Base-by-base conservation (phyloP, 2,797 vertebrate species). In the Brachyalestes nurse region DNA sequence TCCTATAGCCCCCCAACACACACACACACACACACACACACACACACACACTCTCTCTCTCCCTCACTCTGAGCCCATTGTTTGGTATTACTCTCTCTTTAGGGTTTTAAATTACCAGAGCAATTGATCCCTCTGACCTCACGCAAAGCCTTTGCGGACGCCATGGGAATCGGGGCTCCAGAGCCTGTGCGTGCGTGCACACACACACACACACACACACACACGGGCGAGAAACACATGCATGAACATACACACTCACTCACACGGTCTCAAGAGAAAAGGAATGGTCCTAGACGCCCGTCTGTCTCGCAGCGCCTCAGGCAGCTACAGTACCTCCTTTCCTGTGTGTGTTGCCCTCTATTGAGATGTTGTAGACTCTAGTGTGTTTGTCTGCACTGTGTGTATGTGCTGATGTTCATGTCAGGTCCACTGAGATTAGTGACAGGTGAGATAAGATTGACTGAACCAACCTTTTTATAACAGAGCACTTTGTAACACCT, bases 121-220 rank as follows among this genome's bases (percentile, higher is more conserved):
- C 97, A 97, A 97, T 99, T 98, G 96, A 97, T 98, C 96, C 93
- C 93, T 82, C 84, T 97, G 96, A 97, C 96, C 97, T 96, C 83
- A 92, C 94, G 93, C 92, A 96, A 96, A 95, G 96, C 95, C 94
- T 95, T 90, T 90, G 95, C 86, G 93, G 91, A 94, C 95, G 94
- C 94, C 92, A 92, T 95, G 94, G 94, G 96, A 98, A 97, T 95
- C 90, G 92, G 95, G 97, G 95, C 95, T 88, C 92, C 92, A 95
- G n/a, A n/a, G n/a, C n/a, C n/a, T n/a, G n/a, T n/a, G n/a, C n/a
- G n/a, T n/a, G n/a, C n/a, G n/a, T n/a, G n/a, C n/a, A n/a, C n/a
- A n/a, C n/a, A n/a, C n/a, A 93, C 95, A 93, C 96, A 94, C 40
- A 85, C 92, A 95, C 92, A 91, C 87, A 94, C 90, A 87, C 77